These are phyloP conservation scores for Panthera tigris DNA, from an alignment of 2,113 vertebrate species.

Conservation along the genomic window DNA sequence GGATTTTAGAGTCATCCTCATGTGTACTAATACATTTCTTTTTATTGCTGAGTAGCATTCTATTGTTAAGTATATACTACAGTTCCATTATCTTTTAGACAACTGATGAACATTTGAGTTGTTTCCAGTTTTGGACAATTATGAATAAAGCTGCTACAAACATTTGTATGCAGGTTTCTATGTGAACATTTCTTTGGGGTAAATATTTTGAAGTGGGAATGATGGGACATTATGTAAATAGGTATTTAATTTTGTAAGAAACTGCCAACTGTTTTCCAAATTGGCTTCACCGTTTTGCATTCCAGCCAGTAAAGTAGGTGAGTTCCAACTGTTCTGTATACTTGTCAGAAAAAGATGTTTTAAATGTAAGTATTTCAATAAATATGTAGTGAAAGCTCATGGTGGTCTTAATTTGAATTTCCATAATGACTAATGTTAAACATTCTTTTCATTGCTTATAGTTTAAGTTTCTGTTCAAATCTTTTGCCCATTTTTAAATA, in stretches of 20 bases:
- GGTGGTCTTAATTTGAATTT: neutral
- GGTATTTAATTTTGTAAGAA: neutral
- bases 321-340: neutral
- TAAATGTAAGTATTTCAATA: neutral
- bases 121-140: neutral
- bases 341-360: neutral
- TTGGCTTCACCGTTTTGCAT: neutral
- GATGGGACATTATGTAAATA: neutral
- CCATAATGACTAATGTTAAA: neutral
- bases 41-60: neutral
- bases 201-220: neutral
- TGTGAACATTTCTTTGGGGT: neutral
- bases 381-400: neutral
- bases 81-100: neutral
- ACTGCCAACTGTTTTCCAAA: neutral
- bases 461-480: neutral
- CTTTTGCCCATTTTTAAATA: conserved; percentile 16
- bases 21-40: neutral
- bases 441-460: neutral
- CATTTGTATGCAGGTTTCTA: neutral
- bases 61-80: neutral
- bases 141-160: conserved; percentile 4
- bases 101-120: neutral
- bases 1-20: neutral
- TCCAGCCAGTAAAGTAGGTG: neutral